A percentile compares a stretch with the other conserved stretches of the same genome.
These are phyloP conservation scores for Stramonita haemastoma DNA, from an alignment of 2,888 invertebrate species.

Conservation along the genomic window DNA sequence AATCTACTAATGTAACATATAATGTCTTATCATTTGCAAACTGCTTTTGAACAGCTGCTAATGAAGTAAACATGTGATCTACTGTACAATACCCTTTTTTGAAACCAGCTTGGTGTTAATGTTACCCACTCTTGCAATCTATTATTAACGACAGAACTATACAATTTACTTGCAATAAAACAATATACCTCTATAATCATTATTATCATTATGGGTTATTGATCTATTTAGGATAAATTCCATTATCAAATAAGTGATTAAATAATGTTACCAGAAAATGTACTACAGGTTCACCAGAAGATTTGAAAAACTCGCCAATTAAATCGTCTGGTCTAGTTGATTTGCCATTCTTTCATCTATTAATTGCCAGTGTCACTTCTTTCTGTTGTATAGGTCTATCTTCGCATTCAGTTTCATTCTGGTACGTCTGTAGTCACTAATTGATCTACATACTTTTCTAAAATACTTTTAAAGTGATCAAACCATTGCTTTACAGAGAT, in stretches of 20 bases:
- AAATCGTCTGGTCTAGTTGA: neutral
- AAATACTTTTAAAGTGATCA: too few relatives aligned
- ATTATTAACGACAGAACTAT: constrained; percentile 9
- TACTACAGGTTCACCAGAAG: neutral
- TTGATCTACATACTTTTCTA: neutral
- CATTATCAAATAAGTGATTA: too few relatives aligned
- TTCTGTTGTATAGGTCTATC: neutral
- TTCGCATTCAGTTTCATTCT: neutral
- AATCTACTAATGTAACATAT: constrained; percentile 7
- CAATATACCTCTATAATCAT: constrained; percentile 8
- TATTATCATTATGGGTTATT: neutral
- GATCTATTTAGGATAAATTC: too few relatives aligned
- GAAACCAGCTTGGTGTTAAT: neutral
- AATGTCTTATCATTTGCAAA: constrained; percentile 6
- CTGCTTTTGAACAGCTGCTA: neutral
- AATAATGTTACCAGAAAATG: neutral
- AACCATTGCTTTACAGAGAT: neutral
- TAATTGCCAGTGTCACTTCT: neutral
- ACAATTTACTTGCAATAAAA: neutral
- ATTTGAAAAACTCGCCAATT: neutral
- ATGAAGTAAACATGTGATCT: too few relatives aligned
- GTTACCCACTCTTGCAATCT: constrained; percentile 4
- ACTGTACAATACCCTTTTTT: neutral
- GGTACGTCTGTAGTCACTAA: neutral
- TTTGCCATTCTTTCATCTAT: constrained; percentile 1